phyloP scores from a whole-genome alignment of 2,797 vertebrate genomes.

The Iguana delicatissima region DNA sequence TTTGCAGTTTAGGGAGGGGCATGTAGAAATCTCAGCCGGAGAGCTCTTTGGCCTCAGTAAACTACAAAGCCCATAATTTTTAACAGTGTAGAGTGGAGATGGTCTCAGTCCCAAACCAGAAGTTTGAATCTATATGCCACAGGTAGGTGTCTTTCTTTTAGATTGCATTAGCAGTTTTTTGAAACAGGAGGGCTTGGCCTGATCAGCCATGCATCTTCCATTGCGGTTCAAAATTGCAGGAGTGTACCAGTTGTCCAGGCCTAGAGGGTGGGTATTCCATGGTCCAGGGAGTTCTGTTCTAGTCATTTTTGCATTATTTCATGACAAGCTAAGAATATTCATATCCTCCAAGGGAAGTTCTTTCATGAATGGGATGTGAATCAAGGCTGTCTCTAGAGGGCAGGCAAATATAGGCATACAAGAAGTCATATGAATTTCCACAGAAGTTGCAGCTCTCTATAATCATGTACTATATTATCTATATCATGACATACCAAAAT shows the following conservation, averaged over 20 bases:
- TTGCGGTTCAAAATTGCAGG: background rate
- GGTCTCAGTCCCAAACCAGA: background rate
- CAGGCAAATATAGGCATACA: conserved; percentile 14
- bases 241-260: background rate
- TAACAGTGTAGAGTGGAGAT: too few relatives aligned
- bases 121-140: background rate
- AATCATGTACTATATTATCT: background rate
- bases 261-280: background rate
- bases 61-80: too few relatives aligned
- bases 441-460: background rate
- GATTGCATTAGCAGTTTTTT: background rate
- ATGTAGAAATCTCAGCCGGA: too few relatives aligned
- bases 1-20: too few relatives aligned
- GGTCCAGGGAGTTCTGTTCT: background rate
- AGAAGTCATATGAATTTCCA: background rate
- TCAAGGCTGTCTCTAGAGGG: conserved; percentile 22
- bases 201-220: background rate
- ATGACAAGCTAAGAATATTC: background rate
- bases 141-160: background rate
- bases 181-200: background rate
- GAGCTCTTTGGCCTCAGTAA: too few relatives aligned
- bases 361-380: background rate
- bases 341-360: background rate
- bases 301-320: background rate
- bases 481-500: too few relatives aligned